Base-by-base conservation (phyloP, 2,888 invertebrate species). In the Gortyna flavago region DNA sequence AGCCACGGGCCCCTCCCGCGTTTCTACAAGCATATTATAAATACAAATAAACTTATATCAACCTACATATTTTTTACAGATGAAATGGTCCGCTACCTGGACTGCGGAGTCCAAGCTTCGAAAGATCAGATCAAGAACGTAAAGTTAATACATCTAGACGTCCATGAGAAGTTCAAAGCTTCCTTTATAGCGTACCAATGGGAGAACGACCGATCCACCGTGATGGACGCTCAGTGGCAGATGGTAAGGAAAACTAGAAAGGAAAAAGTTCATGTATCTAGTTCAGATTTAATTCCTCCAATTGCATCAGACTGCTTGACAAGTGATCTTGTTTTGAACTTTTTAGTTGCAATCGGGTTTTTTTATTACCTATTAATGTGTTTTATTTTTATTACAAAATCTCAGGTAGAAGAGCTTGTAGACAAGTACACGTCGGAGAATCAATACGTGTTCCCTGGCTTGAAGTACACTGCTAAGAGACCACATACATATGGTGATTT, bases 91-190 rank as follows among this genome's bases (percentile, higher is more conserved):
- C 90, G 91, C 0, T 95, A 93, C 75, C 84, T 95, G n/a, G 92
- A 93, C 0, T 95, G 95, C 72, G 95, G 95, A 0, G 90, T 93
- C 0, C 77, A 89, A 70, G 93, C 92, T 0, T 71, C 93, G 0
- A 89, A 92, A 35, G 93, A 94, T 0, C 89, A 91, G 5, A 84
- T 94, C 4, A 91, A 88, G 0, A 91, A 88, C 16, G 88, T 92
- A 0, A 92, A 89, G 32, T 62, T 79, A 0, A 6, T 93, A 48
- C 75, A 93, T 44, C 83, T 84, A 0, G 93, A 94, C 16, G 90
- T 87, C 51, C 80, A 84, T 1, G 84, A 88, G 0, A 90, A 89
- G 57, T 90, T 94, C 5, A 90, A 89, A 59, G 84, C 87, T 0
- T 82, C 89, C 0, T 77, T 82, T 1, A 91, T 92, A 3, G 83